Conservation (phyloP, 2,113 vertebrate genomes). For the Dasyurus viverrinus region DNA sequence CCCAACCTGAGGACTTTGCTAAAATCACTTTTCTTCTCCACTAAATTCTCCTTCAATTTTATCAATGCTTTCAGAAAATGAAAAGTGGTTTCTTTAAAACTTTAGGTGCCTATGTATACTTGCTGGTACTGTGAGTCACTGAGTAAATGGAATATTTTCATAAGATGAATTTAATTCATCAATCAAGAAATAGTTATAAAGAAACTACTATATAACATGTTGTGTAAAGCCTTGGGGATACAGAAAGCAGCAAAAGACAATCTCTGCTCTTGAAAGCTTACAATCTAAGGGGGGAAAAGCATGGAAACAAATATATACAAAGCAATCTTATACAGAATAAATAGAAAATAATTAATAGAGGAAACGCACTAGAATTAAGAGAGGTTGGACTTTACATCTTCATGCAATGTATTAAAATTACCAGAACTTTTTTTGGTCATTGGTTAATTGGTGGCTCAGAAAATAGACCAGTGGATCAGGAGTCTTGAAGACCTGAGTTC, state of each 20-base stretch:
- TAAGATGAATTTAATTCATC: neutral
- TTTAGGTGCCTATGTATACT: neutral
- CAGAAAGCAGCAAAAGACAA: neutral
- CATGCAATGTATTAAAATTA: neutral
- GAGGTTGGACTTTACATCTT: neutral
- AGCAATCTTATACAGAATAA: neutral
- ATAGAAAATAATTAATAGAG: neutral
- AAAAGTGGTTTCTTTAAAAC: neutral
- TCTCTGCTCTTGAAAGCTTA: no score
- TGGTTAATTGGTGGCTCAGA: neutral
- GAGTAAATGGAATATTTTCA: no score
- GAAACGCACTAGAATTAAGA: neutral
- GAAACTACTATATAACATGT: neutral
- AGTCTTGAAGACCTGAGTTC: neutral
- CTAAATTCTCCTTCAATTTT: neutral
- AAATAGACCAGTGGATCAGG: neutral
- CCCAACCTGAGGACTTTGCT: neutral
- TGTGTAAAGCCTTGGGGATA: neutral
- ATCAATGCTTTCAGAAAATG: neutral
- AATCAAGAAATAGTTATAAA: neutral
- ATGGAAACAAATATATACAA: neutral
- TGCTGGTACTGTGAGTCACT: neutral
- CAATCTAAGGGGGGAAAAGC: neutral
- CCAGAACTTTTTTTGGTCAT: neutral
- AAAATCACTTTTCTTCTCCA: neutral